These are phyloP conservation scores for Neotoma lepida DNA, from an alignment of 2,113 vertebrate genomes.

Conservation along the genomic window DNA sequence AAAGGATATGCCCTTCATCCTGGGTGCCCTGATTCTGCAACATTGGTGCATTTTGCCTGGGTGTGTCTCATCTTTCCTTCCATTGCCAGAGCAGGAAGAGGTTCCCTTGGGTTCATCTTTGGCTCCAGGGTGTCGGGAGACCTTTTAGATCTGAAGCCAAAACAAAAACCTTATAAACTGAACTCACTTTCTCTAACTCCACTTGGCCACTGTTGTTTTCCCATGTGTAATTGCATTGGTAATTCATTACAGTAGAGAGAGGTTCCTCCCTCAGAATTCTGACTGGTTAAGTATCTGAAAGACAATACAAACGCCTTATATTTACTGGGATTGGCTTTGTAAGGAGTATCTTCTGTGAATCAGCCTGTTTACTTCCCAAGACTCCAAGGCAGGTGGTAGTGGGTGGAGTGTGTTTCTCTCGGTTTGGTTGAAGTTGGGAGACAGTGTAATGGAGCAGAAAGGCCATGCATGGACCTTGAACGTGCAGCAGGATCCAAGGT, in stretches of 20 bases:
- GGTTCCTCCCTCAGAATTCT: neutral
- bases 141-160: neutral
- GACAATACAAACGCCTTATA: rapidly evolving
- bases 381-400: rapidly evolving
- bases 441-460: rapidly evolving
- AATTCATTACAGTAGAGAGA: neutral
- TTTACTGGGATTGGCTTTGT: neutral
- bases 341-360: too few relatives aligned
- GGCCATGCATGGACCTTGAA: rapidly evolving
- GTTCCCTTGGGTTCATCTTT: neutral
- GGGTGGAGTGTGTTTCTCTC: rapidly evolving
- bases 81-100: neutral
- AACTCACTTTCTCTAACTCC: neutral
- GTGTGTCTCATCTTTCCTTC: neutral
- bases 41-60: neutral
- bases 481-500: neutral
- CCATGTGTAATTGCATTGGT: rapidly evolving
- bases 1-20: neutral
- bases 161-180: neutral
- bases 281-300: neutral
- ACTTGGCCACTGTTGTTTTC: too few relatives aligned
- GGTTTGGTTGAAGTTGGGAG: neutral
- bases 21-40: neutral
- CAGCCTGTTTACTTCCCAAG: neutral
- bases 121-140: neutral